Base-by-base conservation (phyloP, 2,113 vertebrate species). In the Crotalus viridis region DNA sequence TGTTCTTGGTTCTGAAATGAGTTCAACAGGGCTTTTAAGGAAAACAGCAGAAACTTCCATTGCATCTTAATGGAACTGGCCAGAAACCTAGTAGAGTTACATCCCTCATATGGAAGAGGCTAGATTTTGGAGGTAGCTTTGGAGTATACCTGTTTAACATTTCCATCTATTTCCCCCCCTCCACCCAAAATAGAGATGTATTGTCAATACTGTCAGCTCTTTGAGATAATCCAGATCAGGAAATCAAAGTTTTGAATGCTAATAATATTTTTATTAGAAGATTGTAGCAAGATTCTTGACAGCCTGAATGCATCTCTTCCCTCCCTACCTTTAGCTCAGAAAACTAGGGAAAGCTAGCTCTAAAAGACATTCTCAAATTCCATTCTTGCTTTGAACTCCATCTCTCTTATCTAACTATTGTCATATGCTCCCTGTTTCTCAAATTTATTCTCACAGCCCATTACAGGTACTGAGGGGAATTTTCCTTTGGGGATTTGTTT, bases 1-100 rank as follows among this genome's bases (percentile, higher is more conserved):
- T 98, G 98, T 95, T 99, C 99, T 52, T 98, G 98, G 96, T 98
- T 99, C 99, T 99, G 97, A 90, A 96, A 43, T 26, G 88, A 89
- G 0, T 51, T 87, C 4, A 89, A 21, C 24, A 19, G 21, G 88
- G 92, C 5, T 10, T 22, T 87, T 87, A 90, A 90, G 2, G 2
- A 33, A 89, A 89, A 55, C 6, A 55, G 26, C 12, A 89, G 1
- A 33, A 88, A 39, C 7, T 28, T 74, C 33, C 51, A 81, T 3
- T 39, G 10, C 69, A 81, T 43, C 33, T 43, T 43, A 81, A 43
- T 81, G 17, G 19, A 81, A 81, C 17, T 1, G 9, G 33, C 21
- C 74, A 81, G 74, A 81, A 43, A 81, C 3, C 9, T 43, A 7
- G 17, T 43, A 17, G 17, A 81, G 74, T 7, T 81, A 81, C 15